phyloP scores from a whole-genome alignment of 2,113 vertebrate species.

The Dicerorhinus sumatrensis region DNA sequence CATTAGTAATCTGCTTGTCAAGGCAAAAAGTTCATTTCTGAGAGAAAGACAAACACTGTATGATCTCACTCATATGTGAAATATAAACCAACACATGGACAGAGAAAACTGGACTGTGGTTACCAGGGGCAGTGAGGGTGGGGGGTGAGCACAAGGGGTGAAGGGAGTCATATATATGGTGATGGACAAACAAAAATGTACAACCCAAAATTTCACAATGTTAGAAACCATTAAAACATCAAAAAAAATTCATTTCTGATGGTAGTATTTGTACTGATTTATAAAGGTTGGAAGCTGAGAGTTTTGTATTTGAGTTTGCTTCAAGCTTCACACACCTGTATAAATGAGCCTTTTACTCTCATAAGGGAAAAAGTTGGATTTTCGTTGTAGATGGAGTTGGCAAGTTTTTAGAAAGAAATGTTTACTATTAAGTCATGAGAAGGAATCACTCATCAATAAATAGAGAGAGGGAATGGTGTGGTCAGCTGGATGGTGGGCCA shows the following conservation, averaged over 20 bases:
- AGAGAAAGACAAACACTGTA: too few species aligned
- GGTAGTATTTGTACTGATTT: not conserved
- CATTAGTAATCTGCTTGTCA: constrained; percentile 5
- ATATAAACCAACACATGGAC: too few species aligned
- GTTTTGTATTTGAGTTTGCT: not conserved
- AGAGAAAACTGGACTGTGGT: too few species aligned
- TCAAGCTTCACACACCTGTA: not conserved
- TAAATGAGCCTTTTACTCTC: not conserved
- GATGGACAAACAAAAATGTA: too few species aligned
- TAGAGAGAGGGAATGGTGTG: not conserved
- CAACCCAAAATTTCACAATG: too few species aligned
- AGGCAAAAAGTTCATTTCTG: not conserved
- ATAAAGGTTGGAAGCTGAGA: not conserved
- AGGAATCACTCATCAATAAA: not conserved
- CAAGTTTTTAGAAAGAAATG: not conserved
- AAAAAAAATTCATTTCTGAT: not conserved
- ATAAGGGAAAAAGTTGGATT: not conserved
- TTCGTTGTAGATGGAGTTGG: not conserved
- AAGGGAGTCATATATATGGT: too few species aligned
- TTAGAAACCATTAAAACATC: too few species aligned
- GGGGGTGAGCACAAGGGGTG: too few species aligned
- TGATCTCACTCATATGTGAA: too few species aligned
- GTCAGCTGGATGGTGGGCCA: not conserved
- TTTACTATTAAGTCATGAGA: not conserved
- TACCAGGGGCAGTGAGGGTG: too few species aligned